Evolutionary conservation across 1,140 invertebrate genomes (phyloP).

Genomic region (Sitobion miscanthi): DNA sequence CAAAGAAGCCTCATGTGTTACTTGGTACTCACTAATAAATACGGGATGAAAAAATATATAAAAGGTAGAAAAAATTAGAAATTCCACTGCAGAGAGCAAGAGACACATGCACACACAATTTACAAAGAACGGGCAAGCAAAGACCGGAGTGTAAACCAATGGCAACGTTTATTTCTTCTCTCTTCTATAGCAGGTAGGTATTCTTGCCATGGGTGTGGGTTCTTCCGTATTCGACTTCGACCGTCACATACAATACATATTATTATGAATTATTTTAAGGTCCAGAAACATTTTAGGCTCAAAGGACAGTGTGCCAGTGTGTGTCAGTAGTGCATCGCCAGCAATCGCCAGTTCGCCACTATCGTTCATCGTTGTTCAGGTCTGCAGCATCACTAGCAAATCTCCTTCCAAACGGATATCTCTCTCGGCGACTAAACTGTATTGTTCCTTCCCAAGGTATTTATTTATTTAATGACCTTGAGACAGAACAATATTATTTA

Average conservation of each 20-base stretch:
- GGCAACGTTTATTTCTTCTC: background rate
- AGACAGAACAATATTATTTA: no score
- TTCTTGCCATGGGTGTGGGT: background rate
- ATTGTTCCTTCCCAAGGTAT: background rate
- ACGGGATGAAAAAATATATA: background rate
- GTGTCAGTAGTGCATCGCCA: background rate
- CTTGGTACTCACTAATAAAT: background rate
- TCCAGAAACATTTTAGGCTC: no score
- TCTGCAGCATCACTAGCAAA: background rate
- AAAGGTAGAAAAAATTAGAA: conserved; percentile 6
- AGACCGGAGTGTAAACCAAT: background rate
- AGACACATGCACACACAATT: no score
- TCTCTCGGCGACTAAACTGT: background rate
- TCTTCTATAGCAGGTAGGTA: background rate
- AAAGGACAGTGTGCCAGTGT: background rate
- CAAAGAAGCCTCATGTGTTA: background rate
- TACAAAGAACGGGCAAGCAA: background rate
- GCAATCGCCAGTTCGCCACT: no score
- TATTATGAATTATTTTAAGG: background rate
- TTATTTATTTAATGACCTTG: no score
- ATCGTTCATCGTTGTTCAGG: no score
- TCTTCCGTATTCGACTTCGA: background rate
- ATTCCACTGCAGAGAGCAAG: background rate
- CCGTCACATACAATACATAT: background rate
- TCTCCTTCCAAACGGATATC: background rate